These are phyloP conservation scores for Otocyon megalotis DNA, from an alignment of 2,113 vertebrate species.

Conservation along the genomic window DNA sequence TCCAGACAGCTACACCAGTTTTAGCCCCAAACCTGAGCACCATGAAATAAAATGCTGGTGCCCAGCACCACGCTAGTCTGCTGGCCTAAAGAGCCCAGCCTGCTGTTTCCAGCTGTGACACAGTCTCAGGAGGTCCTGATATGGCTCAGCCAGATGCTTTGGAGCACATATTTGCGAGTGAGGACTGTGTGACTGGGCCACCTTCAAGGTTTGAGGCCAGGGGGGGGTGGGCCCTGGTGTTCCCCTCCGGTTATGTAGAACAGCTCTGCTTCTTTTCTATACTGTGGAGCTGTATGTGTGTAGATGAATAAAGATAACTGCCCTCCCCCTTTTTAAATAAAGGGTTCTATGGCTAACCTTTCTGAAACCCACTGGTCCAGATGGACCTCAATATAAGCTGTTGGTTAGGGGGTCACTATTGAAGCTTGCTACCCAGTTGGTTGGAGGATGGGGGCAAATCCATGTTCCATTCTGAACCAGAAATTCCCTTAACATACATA, in stretches of 20 bases:
- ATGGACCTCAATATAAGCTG: neutral
- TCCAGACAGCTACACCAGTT: neutral
- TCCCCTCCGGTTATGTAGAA: neutral
- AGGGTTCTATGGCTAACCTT: neutral
- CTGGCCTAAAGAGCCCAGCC: neutral
- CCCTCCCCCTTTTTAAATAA: neutral
- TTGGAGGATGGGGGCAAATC: neutral
- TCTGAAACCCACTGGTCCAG: neutral
- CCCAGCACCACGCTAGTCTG: too few relatives aligned
- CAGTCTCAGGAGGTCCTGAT: neutral
- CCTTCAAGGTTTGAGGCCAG: neutral
- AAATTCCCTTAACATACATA: too few relatives aligned
- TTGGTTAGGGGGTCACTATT: neutral
- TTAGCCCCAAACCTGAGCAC: neutral
- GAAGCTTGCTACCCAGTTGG: neutral
- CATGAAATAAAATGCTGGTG: too few relatives aligned
- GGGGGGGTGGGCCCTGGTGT: neutral
- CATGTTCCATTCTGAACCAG: neutral
- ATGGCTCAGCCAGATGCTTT: neutral
- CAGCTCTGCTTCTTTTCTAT: neutral
- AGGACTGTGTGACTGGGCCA: neutral
- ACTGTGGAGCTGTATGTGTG: neutral
- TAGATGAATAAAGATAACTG: neutral
- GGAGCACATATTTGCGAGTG: rapidly evolving
- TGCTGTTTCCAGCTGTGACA: rapidly evolving